A percentile compares a stretch with the other conserved stretches of the same genome.
phyloP scores from a whole-genome alignment of 1,140 invertebrate species.

The Zaprionus vittiger region DNA sequence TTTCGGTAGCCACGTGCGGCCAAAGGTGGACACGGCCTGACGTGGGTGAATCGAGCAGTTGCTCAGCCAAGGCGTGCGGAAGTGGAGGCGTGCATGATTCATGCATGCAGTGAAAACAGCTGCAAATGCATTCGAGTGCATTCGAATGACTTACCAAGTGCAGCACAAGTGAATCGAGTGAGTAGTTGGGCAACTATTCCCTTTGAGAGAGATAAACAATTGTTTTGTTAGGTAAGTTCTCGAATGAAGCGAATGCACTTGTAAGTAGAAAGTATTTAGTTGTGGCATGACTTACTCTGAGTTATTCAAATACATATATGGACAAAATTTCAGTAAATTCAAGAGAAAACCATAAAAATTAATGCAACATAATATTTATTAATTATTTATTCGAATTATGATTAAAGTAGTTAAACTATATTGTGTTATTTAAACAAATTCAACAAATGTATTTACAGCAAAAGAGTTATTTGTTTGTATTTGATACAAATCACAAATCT shows the following conservation, averaged over 20 bases:
- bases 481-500: too few species aligned
- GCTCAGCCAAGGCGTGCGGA: too few species aligned
- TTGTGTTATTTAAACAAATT: background rate
- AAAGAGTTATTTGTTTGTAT: background rate
- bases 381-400: too few species aligned
- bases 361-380: too few species aligned
- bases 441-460: background rate
- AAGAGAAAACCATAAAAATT: too few species aligned
- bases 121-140: too few species aligned
- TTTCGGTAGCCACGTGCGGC: constrained; percentile 33
- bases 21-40: constrained; percentile 33
- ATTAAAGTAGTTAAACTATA: too few species aligned
- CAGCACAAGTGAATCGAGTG: too few species aligned
- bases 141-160: too few species aligned
- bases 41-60: constrained; percentile 41
- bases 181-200: too few species aligned
- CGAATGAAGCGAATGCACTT: background rate
- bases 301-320: background rate
- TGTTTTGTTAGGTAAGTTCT: background rate
- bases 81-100: background rate
- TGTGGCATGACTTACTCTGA: background rate
- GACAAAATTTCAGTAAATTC: too few species aligned
- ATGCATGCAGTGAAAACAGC: background rate
- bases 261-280: background rate
- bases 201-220: background rate